Base-by-base conservation (phyloP, 1,140 invertebrate genomes). In the Drosophila oshimai region DNA sequence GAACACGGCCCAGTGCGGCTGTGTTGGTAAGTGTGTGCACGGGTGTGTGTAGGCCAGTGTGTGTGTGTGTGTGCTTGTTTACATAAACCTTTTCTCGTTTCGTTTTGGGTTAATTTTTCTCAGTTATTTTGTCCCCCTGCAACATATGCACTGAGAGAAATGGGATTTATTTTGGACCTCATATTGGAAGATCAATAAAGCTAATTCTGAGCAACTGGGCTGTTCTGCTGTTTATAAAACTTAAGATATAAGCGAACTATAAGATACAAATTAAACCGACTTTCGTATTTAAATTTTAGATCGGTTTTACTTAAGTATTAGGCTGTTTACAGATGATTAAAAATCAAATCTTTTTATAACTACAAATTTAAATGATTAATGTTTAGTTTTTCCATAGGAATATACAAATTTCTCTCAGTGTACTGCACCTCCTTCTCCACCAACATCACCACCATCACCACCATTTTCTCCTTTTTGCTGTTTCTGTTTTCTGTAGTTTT, bases 71-170 rank as follows among this genome's bases (percentile, higher is more conserved):
- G 22, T 49, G 54, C 39, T 79, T 65, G 70, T 84, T 79, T 84
- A 74, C 74, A 86, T 86, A 84, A 79, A 72, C 80, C 75, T 71
- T 86, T 77, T 69, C 51, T 62, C 73, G 57, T 77, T 80, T 74
- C 33, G 39, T 67, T 69, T 69, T 45, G 37, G 64, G 39, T 64
- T 51, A 58, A 58, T 65, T 55, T 34, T 36, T 31, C 37, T 41
- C 17, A 54, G 61, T 54, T 44, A 34, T 36, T 58, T 50, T 44
- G 58, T 34, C 31, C 47, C 45, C 46, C 28, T 58, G 41, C 54
- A 33, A 37, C 54, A 34, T 20, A 12, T 58, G 29, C 58, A 33
- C 53, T 6, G 50, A 33, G 28, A 33, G 31, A 55, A 53, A 51
- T 9, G 5, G 10, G 36, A 9, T 53, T 53, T 17, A 53, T 17